Conservation (phyloP, 2,113 vertebrate genomes). For the Mohoua ochrocephala region DNA sequence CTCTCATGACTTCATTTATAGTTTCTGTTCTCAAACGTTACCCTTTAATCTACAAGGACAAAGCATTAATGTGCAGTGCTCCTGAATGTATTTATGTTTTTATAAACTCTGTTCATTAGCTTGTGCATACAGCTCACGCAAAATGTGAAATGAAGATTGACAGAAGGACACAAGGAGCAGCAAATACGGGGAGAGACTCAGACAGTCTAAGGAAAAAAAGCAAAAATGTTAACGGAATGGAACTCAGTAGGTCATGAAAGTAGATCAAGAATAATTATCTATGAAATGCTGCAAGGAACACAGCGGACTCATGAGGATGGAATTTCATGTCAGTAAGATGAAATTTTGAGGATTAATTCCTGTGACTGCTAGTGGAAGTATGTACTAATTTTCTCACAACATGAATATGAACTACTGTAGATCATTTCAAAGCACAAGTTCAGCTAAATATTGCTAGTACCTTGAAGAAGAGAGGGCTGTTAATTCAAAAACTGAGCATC, state of each 20-base stretch:
- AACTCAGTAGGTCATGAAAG: background rate
- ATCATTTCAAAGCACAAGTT: background rate
- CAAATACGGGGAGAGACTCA: background rate
- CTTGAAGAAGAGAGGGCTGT: background rate
- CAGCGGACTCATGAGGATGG: background rate
- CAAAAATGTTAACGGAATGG: background rate
- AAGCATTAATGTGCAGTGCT: background rate
- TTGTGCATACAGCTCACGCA: background rate
- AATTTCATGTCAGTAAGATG: background rate
- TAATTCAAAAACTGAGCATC: background rate
- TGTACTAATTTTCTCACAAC: background rate
- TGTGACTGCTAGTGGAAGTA: background rate
- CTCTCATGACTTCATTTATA: background rate
- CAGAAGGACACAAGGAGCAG: background rate
- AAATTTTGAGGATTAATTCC: slow-evolving; percentile 1
- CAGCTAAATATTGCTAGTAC: background rate
- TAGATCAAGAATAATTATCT: slow-evolving; percentile 8
- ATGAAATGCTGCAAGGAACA: slow-evolving; percentile 10
- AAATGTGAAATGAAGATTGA: background rate
- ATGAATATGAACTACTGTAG: background rate
- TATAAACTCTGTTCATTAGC: background rate
- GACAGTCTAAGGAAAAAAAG: background rate
- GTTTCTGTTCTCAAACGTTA: background rate
- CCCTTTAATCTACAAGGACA: background rate
- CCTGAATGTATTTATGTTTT: background rate